These are phyloP conservation scores for Callosobruchus maculatus DNA, from an alignment of 2,888 invertebrate species.

Conservation along the genomic window DNA sequence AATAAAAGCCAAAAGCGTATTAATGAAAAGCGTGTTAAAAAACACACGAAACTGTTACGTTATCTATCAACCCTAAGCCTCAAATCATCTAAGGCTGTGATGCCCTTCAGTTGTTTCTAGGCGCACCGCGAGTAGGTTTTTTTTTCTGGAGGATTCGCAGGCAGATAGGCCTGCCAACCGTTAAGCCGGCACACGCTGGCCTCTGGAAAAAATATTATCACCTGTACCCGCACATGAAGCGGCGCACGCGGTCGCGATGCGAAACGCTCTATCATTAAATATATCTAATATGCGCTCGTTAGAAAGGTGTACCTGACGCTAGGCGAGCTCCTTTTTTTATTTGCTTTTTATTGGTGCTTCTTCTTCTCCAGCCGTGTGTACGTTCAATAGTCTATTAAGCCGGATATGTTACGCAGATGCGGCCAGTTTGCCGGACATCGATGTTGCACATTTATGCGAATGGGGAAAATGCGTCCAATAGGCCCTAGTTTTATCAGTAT, in stretches of 20 bases:
- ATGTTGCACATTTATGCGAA: neutral
- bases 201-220: conserved; percentile 36
- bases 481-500: too few relatives aligned
- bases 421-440: neutral
- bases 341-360: neutral
- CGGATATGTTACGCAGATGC: neutral
- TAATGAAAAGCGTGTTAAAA: too few relatives aligned
- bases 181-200: conserved; percentile 24
- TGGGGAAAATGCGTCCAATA: neutral
- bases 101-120: neutral
- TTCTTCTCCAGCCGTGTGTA: neutral
- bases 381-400: neutral
- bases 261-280: conserved; percentile 23
- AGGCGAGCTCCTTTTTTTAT: neutral
- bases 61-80: too few relatives aligned
- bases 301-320: conserved; percentile 21
- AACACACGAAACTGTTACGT: too few relatives aligned
- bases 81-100: too few relatives aligned
- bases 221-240: conserved; percentile 39
- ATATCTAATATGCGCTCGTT: conserved; percentile 29
- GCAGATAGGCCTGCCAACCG: conserved; percentile 23
- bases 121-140: neutral
- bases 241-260: conserved; percentile 32
- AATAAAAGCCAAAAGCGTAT: too few relatives aligned
- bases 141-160: neutral